These are phyloP conservation scores for Drosophila funebris DNA, from an alignment of 1,140 invertebrate species.

Conservation along the genomic window DNA sequence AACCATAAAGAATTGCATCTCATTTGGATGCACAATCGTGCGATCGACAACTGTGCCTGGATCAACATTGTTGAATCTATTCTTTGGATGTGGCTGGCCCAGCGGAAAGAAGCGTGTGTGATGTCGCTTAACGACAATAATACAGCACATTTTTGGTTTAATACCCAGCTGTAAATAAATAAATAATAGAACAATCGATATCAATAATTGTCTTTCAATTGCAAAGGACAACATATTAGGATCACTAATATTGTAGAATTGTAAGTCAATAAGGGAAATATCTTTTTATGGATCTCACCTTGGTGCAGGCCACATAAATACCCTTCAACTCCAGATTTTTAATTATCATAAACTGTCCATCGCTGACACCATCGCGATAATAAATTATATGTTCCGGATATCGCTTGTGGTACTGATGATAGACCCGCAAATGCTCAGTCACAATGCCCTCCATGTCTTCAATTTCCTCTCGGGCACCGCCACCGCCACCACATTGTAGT, in stretches of 20 bases:
- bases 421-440: slow-evolving; percentile 84
- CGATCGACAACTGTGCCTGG: slow-evolving; percentile 92
- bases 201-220: background rate
- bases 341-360: slow-evolving; percentile 92
- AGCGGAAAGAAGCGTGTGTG: slow-evolving; percentile 90
- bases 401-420: slow-evolving; percentile 67
- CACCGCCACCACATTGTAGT: slow-evolving; percentile 85
- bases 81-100: slow-evolving; percentile 54
- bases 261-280: background rate
- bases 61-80: slow-evolving; percentile 89
- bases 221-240: background rate
- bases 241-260: no score
- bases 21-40: slow-evolving; percentile 91
- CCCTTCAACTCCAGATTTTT: slow-evolving; percentile 64
- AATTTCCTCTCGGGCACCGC: slow-evolving; percentile 88
- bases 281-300: slow-evolving; percentile 28
- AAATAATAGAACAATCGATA: background rate
- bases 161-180: slow-evolving; percentile 41
- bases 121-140: slow-evolving; percentile 96
- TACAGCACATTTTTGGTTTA: slow-evolving; percentile 89
- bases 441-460: slow-evolving; percentile 90
- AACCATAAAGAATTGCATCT: slow-evolving; percentile 95
- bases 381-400: slow-evolving; percentile 88
- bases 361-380: slow-evolving; percentile 94
- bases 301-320: slow-evolving; percentile 57